Base-by-base conservation (phyloP, 1,140 invertebrate species). In the Procambarus virginalis region DNA sequence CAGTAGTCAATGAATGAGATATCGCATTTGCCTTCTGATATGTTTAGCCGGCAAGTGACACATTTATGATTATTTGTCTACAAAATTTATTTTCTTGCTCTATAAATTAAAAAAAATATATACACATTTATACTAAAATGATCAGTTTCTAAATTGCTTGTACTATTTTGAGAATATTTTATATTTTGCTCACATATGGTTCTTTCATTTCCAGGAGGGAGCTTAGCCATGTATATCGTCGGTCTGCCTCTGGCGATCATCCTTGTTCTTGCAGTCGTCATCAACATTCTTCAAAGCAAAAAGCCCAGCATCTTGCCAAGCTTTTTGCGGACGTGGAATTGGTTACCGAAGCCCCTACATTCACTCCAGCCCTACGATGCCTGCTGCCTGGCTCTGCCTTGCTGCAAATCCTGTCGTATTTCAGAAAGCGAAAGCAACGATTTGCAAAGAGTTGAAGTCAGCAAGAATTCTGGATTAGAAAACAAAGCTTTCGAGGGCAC, bases 301-400 rank as follows among this genome's bases (percentile, higher is more conserved):
- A 85, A 90, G 17, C 94, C 94, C 0, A 83, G 92, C 5, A 51
- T 92, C 2, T 92, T 96, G 17, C 95, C 95, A 5, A 9, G 48
- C 22, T 90, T 92, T 34, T 90, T 95, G 8, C 85, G 93, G 73
- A 93, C 92, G 58, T 96, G 95, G 95, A 92, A 94, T 12, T 95
- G 94, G 90, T 92, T 96, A 0, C 95, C 95, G 0, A 49, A 92
- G 22, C 94, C 93, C 60, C 82, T 95, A 78, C 93, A 93, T 48
- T 95, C 95, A 22, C 92, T 95, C 2, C 93, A 94, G 78, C 93
- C 93, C 2, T 93, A 93, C 70, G 93, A 94, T 85, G 75, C 89
- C 17, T 81, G 77, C 48, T 91, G 76, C 68, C 60, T 82, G 6
- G 46, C 89, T n/a, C 70, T 91, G 8, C 89, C 89, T 45, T 91